A percentile compares a stretch with the other conserved stretches of the same genome.
phyloP scores from a whole-genome alignment of 1,140 invertebrate genomes.

The Drosophila murphyi region DNA sequence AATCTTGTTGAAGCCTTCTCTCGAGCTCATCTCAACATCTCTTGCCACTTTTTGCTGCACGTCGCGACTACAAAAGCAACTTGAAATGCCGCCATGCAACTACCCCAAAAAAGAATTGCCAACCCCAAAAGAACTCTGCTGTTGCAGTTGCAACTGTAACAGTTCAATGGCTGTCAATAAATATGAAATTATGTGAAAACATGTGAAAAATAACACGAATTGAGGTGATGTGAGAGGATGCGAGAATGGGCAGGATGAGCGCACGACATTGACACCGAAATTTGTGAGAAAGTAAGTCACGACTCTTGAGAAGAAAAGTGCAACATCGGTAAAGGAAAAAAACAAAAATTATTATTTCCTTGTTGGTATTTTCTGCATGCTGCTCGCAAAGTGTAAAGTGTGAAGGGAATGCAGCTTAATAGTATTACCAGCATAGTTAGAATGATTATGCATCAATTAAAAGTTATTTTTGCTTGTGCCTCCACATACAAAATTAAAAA shows the following conservation, averaged over 20 bases:
- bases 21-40: conserved; percentile 5
- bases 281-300: conserved; percentile 59
- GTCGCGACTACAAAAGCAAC: conserved; percentile 13
- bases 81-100: conserved; percentile 11
- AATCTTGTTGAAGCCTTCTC: conserved; percentile 10
- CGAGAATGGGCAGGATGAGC: conserved; percentile 5
- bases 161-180: conserved; percentile 54
- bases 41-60: conserved; percentile 30
- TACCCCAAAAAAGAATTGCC: not conserved
- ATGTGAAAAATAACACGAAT: conserved; percentile 5
- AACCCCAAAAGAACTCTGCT: not conserved
- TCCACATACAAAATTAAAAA: conserved; percentile 36
- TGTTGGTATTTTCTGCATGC: not conserved
- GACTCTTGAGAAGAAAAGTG: conserved; percentile 23
- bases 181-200: conserved; percentile 47
- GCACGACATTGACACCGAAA: conserved; percentile 67
- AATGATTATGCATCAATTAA: conserved; percentile 72
- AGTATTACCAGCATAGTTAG: conserved; percentile 51
- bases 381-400: conserved; percentile 39
- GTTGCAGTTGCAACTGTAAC: conserved; percentile 21
- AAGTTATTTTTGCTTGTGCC: conserved; percentile 63
- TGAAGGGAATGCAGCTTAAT: conserved; percentile 29
- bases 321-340: conserved; percentile 7
- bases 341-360: not conserved
- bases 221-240: not conserved